Evolutionary conservation across 2,113 vertebrate species (phyloP).

Genomic region (Phrynosoma platyrhinos): DNA sequence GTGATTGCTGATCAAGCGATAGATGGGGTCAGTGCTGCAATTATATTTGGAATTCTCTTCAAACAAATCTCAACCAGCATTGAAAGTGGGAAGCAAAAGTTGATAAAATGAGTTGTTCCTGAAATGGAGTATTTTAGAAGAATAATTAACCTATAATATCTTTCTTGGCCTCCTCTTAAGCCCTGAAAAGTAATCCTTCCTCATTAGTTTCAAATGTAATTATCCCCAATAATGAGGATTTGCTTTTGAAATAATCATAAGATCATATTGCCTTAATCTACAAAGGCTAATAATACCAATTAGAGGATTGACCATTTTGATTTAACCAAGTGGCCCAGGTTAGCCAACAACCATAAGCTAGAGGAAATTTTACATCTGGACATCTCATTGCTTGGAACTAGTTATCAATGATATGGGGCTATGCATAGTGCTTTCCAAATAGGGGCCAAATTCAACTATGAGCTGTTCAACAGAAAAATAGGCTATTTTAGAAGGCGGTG

Average conservation of each 20-base stretch:
- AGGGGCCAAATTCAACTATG: not conserved
- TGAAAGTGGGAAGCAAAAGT: slow-evolving; percentile 52
- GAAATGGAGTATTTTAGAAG: slow-evolving; percentile 75
- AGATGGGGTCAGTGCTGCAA: slow-evolving; percentile 77
- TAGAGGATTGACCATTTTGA: slow-evolving; percentile 12
- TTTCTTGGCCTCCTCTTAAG: slow-evolving; percentile 76
- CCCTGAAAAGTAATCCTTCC: slow-evolving; percentile 78
- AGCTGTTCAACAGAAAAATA: no score
- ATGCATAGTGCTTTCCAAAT: not conserved
- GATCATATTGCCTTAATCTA: slow-evolving; percentile 41
- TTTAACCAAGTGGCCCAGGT: not conserved
- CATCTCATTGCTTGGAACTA: no score
- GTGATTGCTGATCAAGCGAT: slow-evolving; percentile 77
- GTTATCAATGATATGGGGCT: not conserved
- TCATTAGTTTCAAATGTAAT: slow-evolving; percentile 83
- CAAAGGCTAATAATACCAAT: slow-evolving; percentile 11
- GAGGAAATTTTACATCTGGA: not conserved
- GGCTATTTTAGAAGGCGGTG: no score
- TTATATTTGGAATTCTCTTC: slow-evolving; percentile 75
- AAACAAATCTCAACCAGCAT: slow-evolving; percentile 67
- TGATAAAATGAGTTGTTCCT: slow-evolving; percentile 77
- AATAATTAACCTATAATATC: slow-evolving; percentile 83
- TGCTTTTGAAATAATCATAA: slow-evolving; percentile 68
- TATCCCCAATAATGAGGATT: slow-evolving; percentile 75
- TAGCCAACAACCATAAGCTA: not conserved